These are phyloP conservation scores for Onychostoma macrolepis DNA, from an alignment of 2,113 vertebrate genomes.

Conservation along the genomic window DNA sequence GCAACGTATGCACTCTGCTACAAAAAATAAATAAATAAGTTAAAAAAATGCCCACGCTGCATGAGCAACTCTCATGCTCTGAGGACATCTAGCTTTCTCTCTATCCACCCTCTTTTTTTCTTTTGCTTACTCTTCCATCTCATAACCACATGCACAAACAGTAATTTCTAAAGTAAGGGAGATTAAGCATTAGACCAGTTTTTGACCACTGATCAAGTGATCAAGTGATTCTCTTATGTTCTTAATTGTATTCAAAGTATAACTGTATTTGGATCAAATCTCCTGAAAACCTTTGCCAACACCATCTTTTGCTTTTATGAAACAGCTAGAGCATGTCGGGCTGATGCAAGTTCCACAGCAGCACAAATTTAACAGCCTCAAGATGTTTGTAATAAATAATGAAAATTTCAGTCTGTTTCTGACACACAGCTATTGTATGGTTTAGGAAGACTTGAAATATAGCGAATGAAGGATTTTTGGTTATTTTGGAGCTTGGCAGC, in stretches of 20 bases:
- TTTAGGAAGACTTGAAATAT: not conserved
- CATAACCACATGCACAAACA: not conserved
- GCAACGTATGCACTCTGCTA: conserved; percentile 15
- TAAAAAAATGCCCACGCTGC: conserved; percentile 2
- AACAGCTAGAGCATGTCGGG: not conserved
- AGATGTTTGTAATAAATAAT: not conserved
- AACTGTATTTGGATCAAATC: not conserved
- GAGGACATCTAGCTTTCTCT: not conserved
- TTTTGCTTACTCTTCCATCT: not conserved
- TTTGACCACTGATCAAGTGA: not conserved
- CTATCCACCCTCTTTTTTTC: not conserved
- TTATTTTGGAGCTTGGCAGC: not conserved
- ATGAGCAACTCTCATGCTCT: not conserved
- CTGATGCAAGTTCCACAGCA: not conserved
- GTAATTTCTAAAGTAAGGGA: not conserved
- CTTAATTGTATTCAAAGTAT: not conserved
- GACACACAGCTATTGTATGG: not conserved
- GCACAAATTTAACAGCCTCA: not conserved
- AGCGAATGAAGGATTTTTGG: not conserved
- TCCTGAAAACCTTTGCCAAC: not conserved
- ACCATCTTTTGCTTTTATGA: not conserved
- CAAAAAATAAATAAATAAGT: not conserved
- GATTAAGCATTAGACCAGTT: not conserved
- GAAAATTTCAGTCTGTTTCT: not conserved
- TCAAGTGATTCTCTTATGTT: not conserved